Conservation (phyloP, 2,797 vertebrate genomes). For the Acrocephalus scirpaceus region DNA sequence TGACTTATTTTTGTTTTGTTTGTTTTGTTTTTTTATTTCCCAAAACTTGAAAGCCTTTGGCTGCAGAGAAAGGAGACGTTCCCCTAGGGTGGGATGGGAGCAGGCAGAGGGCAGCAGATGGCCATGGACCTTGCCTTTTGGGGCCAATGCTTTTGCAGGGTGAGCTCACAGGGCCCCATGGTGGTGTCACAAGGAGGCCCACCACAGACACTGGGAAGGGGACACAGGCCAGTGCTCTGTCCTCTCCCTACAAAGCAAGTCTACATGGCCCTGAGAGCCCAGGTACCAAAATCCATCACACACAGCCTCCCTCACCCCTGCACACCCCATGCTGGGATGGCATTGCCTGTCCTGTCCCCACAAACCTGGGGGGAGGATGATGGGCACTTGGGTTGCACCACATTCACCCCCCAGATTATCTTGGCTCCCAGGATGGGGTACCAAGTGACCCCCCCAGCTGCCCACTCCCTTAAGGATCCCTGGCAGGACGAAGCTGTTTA, state of each 20-base stretch:
- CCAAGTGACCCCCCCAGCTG: rapidly evolving
- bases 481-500: neutral
- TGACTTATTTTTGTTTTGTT: neutral
- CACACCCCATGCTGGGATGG: neutral
- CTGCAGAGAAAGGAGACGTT: slow-evolving; percentile 19
- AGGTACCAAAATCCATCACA: neutral
- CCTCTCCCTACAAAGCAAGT: neutral
- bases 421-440: rapidly evolving
- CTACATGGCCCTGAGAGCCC: neutral
- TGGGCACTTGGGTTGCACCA: neutral
- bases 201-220: neutral
- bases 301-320: neutral
- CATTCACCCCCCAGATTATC: neutral
- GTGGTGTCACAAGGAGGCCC: neutral
- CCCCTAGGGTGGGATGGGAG: neutral
- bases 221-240: rapidly evolving
- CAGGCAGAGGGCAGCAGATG: neutral
- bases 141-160: neutral
- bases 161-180: neutral
- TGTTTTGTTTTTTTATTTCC: slow-evolving; percentile 41
- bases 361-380: neutral
- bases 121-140: neutral
- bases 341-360: neutral
- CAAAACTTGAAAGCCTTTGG: slow-evolving; percentile 69
- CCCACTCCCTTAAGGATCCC: neutral